These are phyloP conservation scores for Caenorhabditis becei DNA, from an alignment of 2,888 invertebrate genomes.

Conservation along the genomic window DNA sequence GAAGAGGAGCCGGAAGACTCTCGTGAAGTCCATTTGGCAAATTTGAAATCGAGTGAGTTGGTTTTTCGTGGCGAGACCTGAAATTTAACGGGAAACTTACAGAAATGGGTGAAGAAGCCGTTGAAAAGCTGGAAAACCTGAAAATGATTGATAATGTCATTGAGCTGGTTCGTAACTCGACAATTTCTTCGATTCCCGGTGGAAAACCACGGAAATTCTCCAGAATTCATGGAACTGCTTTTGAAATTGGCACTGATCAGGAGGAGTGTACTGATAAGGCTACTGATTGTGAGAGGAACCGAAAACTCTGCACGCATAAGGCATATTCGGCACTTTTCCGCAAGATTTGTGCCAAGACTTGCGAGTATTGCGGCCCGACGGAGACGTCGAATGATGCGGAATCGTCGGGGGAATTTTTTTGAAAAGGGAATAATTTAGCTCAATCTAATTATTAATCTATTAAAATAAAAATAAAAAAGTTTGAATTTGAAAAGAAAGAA, in stretches of 20 bases:
- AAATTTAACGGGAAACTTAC: too few species aligned
- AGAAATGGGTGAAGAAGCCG: conserved; percentile 52
- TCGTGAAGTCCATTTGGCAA: conserved; percentile 40
- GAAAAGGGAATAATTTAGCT: too few species aligned
- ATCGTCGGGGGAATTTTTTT: conserved; percentile 25
- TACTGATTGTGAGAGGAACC: conserved; percentile 43
- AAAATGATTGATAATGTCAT: conserved; percentile 53
- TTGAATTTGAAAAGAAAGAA: too few species aligned
- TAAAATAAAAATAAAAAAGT: conserved; percentile 24
- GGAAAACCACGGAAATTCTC: conserved; percentile 19
- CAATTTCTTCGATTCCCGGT: not conserved
- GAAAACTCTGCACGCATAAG: conserved; percentile 39
- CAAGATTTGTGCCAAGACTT: conserved; percentile 56
- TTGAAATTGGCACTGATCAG: conserved; percentile 14
- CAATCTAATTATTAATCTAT: too few species aligned
- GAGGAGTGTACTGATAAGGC: conserved; percentile 47
- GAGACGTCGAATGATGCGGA: conserved; percentile 33
- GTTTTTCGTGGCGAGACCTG: too few species aligned
- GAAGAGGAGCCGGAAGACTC: conserved; percentile 45
- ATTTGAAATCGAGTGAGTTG: conserved; percentile 30
- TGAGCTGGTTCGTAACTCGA: conserved; percentile 17
- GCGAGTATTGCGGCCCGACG: conserved; percentile 40
- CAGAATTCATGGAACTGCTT: not conserved
- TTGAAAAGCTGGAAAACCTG: conserved; percentile 44
- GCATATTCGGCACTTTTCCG: conserved; percentile 36